Evolutionary conservation across 1,140 invertebrate species (phyloP).

Genomic region (Drosophila nebulosa): DNA sequence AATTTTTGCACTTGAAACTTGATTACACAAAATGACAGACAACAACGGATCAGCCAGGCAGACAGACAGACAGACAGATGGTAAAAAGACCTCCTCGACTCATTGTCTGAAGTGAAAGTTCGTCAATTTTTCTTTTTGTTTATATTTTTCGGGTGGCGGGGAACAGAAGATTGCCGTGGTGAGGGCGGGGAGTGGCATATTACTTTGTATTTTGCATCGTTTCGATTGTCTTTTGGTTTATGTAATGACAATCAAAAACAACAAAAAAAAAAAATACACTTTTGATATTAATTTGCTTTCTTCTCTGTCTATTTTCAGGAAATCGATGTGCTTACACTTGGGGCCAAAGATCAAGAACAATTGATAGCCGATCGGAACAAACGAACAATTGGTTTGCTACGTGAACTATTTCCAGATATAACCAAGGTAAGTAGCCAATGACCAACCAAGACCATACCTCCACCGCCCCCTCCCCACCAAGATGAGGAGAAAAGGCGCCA

Average conservation of each 20-base stretch:
- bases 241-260: too few relatives aligned
- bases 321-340: constrained; percentile 83
- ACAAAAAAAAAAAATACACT: too few relatives aligned
- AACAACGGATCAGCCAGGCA: not conserved
- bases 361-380: constrained; percentile 86
- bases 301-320: constrained; percentile 71
- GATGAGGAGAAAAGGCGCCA: constrained; percentile 23
- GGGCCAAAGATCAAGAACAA: constrained; percentile 81
- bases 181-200: not conserved
- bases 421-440: constrained; percentile 84
- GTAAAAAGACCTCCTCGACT: constrained; percentile 13
- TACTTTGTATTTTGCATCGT: constrained; percentile 3
- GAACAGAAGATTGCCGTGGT: not conserved
- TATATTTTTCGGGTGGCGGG: constrained; percentile 17
- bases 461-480: too few relatives aligned
- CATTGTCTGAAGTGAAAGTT: constrained; percentile 67
- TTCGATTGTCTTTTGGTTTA: constrained; percentile 24
- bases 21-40: constrained; percentile 47
- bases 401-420: constrained; percentile 87
- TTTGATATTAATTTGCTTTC: not conserved
- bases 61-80: not conserved
- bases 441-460: too few relatives aligned
- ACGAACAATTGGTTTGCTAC: constrained; percentile 87
- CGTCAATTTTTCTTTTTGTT: constrained; percentile 44
- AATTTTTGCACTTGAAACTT: constrained; percentile 60